Percentiles rank a stretch among this genome's conserved stretches.
Evolutionary conservation across 2,797 vertebrate species (phyloP).

Genomic region (Vultur gryphus): DNA sequence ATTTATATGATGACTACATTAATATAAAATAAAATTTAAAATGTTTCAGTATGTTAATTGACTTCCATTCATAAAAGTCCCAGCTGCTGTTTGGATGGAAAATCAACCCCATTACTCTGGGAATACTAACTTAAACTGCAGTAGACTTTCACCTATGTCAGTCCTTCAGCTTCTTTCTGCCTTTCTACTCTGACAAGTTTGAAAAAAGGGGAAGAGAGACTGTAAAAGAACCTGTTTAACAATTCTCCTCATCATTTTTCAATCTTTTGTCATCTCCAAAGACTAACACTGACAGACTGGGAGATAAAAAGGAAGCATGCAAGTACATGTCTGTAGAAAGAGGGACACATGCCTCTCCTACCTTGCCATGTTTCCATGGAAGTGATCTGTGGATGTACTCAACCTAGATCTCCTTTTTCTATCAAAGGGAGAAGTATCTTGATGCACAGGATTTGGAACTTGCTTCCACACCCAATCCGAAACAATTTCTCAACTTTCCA

Average conservation of each 20-base stretch:
- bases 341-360: slow-evolving; percentile 3
- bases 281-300: background rate
- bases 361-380: slow-evolving; percentile 59
- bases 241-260: slow-evolving; percentile 8
- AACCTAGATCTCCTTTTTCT: slow-evolving; percentile 5
- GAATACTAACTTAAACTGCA: background rate
- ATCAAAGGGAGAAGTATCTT: background rate
- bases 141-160: slow-evolving; percentile 3
- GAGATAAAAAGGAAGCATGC: slow-evolving; percentile 57
- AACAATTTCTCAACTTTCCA: slow-evolving; percentile 18
- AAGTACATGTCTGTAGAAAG: slow-evolving; percentile 3
- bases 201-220: background rate
- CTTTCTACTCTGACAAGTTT: background rate
- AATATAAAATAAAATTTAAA: background rate
- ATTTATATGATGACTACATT: background rate
- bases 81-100: background rate
- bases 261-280: slow-evolving; percentile 19
- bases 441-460: slow-evolving; percentile 29
- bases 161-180: slow-evolving; percentile 1
- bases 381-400: slow-evolving; percentile 47
- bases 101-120: background rate
- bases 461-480: slow-evolving; percentile 33
- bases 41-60: background rate
- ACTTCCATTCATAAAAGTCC: slow-evolving; percentile 36
- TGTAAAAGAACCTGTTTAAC: slow-evolving; percentile 19